These are phyloP conservation scores for Drosophila pachea DNA, from an alignment of 1,140 invertebrate genomes.

Conservation along the genomic window DNA sequence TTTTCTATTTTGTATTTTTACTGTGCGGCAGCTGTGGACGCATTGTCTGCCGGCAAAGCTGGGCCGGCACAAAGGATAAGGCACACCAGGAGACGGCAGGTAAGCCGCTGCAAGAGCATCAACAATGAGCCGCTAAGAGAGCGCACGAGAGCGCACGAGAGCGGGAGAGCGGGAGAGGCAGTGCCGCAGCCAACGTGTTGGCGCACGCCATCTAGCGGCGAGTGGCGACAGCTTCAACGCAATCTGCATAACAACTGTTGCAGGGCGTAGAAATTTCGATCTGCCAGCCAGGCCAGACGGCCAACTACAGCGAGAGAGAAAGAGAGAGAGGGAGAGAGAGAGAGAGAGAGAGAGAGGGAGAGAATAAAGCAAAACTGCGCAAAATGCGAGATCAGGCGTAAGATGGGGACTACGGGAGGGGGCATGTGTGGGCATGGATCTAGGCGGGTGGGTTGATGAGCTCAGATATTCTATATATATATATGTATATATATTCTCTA, in stretches of 20 bases:
- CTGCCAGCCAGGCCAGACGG: too few species aligned
- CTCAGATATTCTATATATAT: background rate
- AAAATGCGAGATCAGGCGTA: too few species aligned
- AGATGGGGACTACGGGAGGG: too few species aligned
- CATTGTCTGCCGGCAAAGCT: conserved; percentile 40
- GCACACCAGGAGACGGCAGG: conserved; percentile 29
- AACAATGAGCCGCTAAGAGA: background rate
- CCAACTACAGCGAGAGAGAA: too few species aligned
- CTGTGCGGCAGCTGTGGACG: conserved; percentile 36
- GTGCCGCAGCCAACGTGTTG: conserved; percentile 9
- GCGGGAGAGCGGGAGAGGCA: background rate
- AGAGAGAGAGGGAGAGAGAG: too few species aligned
- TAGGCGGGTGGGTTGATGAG: too few species aligned
- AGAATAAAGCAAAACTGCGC: too few species aligned
- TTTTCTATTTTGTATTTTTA: conserved; percentile 18
- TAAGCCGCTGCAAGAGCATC: conserved; percentile 15
- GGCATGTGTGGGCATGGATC: too few species aligned
- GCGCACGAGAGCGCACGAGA: background rate
- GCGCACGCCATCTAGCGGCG: conserved; percentile 18
- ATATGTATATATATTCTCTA: background rate
- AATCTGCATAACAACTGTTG: conserved; percentile 30
- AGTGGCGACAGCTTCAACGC: conserved; percentile 13
- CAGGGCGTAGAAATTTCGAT: background rate
- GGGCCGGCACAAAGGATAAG: conserved; percentile 26
- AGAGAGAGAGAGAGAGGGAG: too few species aligned